Percentiles rank a stretch among this genome's conserved stretches.
Conservation (phyloP, 2,797 vertebrate genomes). For the Labroides dimidiatus region DNA sequence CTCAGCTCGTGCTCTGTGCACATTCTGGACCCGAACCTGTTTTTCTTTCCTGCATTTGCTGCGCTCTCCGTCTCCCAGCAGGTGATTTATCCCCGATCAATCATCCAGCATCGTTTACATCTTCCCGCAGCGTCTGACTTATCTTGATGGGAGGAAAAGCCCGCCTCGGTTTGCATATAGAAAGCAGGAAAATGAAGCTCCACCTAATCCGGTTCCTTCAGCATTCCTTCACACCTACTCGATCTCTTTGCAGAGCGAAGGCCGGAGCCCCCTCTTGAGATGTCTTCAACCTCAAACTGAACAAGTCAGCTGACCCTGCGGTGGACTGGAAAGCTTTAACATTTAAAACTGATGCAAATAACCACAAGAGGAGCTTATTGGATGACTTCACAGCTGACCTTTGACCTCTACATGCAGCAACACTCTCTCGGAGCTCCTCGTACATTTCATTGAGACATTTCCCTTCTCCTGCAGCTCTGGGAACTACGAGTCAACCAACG, state of each 20-base stretch:
- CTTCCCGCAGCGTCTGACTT: too few relatives aligned
- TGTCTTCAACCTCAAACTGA: not conserved
- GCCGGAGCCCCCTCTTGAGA: not conserved
- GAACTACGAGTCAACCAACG: constrained; percentile 55
- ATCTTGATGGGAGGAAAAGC: constrained; percentile 6
- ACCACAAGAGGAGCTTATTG: constrained; percentile 15
- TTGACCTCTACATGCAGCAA: constrained; percentile 17
- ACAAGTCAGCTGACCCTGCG: constrained; percentile 15
- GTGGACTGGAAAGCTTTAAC: not conserved
- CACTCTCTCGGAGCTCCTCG: constrained; percentile 15
- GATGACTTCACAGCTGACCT: constrained; percentile 31
- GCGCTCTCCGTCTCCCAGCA: constrained; percentile 19
- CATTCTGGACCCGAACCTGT: constrained; percentile 17
- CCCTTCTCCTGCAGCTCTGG: constrained; percentile 32
- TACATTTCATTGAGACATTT: constrained; percentile 40
- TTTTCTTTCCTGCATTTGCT: constrained; percentile 26
- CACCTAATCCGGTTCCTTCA: constrained; percentile 18
- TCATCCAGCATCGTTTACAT: constrained; percentile 13
- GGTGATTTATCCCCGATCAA: constrained; percentile 45
- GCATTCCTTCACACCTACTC: constrained; percentile 71
- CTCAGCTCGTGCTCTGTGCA: constrained; percentile 21
- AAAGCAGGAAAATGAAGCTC: constrained; percentile 8
- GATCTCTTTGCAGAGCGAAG: constrained; percentile 44
- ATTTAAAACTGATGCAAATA: constrained; percentile 23
- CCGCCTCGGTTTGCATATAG: not conserved